These are phyloP conservation scores for Chinchilla lanigera DNA, from an alignment of 2,113 vertebrate species.

Conservation along the genomic window DNA sequence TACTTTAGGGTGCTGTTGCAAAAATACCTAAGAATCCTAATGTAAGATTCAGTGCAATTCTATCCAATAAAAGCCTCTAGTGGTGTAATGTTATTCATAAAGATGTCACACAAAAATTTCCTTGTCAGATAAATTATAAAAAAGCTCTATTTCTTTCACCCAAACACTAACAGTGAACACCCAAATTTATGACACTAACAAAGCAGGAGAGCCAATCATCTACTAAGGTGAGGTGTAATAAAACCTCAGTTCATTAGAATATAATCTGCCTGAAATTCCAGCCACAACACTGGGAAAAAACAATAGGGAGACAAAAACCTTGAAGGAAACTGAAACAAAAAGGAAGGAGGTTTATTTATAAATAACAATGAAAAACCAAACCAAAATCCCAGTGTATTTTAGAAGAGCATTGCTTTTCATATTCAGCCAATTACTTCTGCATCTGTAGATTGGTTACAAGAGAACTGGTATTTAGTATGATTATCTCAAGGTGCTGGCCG, in stretches of 20 bases:
- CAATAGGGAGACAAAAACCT: neutral
- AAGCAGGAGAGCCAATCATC: neutral
- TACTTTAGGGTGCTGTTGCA: slow-evolving; percentile 13
- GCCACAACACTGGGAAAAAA: neutral
- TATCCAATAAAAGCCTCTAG: slow-evolving; percentile 8
- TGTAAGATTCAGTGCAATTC: slow-evolving; percentile 54
- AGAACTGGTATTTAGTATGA: slow-evolving; percentile 1
- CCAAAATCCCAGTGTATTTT: neutral
- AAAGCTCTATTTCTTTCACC: slow-evolving; percentile 24
- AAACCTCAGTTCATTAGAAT: neutral
- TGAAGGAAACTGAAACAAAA: neutral
- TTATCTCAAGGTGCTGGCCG: neutral
- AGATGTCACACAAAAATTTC: slow-evolving; percentile 17
- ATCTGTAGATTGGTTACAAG: neutral
- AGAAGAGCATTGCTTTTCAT: neutral
- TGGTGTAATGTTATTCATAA: slow-evolving; percentile 34
- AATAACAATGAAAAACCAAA: slow-evolving; percentile 37
- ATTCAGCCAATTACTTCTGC: slow-evolving; percentile 16
- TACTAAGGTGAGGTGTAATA: neutral
- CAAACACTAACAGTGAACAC: neutral
- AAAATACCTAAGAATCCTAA: slow-evolving; percentile 7
- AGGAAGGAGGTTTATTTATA: slow-evolving; percentile 22
- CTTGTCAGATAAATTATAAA: slow-evolving; percentile 51
- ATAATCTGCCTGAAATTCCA: neutral
- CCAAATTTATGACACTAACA: slow-evolving; percentile 30